These are phyloP conservation scores for Tiaroga cobitis DNA, from an alignment of 2,797 vertebrate genomes.

Conservation along the genomic window DNA sequence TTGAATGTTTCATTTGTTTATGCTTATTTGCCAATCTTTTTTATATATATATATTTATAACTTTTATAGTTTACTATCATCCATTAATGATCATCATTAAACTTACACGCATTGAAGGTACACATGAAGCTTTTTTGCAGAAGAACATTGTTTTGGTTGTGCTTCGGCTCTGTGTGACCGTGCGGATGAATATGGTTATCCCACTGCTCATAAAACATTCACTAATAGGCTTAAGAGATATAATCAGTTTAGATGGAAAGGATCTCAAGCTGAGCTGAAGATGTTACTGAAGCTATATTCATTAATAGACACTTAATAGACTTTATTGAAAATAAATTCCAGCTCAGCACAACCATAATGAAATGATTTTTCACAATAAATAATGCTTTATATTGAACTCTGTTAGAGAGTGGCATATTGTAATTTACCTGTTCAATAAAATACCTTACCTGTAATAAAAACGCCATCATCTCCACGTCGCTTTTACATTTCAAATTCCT, in stretches of 20 bases:
- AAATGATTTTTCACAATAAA: neutral
- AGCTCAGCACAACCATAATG: neutral
- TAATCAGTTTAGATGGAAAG: neutral
- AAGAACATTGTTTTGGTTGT: neutral
- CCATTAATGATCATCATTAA: neutral
- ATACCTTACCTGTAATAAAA: neutral
- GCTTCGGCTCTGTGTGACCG: neutral
- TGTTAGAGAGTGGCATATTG: neutral
- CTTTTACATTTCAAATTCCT: neutral
- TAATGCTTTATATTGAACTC: too few relatives aligned
- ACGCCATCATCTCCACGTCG: neutral
- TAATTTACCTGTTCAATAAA: neutral
- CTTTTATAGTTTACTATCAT: neutral
- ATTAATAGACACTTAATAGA: neutral
- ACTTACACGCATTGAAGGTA: neutral
- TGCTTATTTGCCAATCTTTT: neutral
- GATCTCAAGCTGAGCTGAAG: neutral
- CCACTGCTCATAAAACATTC: neutral
- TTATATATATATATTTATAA: neutral
- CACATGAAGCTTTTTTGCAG: neutral
- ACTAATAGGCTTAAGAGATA: neutral
- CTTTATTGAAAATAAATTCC: neutral
- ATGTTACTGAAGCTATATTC: neutral
- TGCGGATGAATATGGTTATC: neutral
- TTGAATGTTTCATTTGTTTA: neutral